These are phyloP conservation scores for Nothura maculosa DNA, from an alignment of 2,797 vertebrate species.

Conservation along the genomic window DNA sequence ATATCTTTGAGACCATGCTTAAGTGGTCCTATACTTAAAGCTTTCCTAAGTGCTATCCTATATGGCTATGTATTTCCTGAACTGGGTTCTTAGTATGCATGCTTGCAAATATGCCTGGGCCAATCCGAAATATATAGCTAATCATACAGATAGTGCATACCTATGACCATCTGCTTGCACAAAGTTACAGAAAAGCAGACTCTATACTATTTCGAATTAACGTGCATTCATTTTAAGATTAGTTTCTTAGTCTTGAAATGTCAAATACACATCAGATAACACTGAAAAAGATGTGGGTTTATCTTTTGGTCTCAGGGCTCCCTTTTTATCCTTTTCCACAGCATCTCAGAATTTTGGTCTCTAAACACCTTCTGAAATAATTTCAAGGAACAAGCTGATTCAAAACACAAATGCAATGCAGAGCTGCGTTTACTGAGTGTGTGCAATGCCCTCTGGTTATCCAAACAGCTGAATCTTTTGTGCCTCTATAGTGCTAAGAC, in stretches of 20 bases:
- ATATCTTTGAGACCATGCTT: background rate
- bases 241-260: background rate
- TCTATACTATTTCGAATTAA: background rate
- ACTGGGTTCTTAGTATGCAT: background rate
- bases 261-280: background rate
- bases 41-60: background rate
- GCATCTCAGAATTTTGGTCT: background rate
- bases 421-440: background rate
- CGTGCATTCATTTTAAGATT: background rate
- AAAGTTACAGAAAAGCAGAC: background rate
- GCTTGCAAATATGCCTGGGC: background rate
- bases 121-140: background rate
- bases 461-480: background rate
- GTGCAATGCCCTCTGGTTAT: background rate
- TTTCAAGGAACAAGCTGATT: background rate
- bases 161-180: background rate
- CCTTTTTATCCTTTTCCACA: background rate
- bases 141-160: fast-evolving
- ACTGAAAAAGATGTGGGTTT: background rate
- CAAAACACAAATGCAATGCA: background rate
- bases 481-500: background rate
- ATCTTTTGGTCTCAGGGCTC: background rate
- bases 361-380: background rate
- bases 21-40: background rate
- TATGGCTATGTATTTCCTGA: background rate